Evolutionary conservation across 2,888 invertebrate genomes (phyloP).

Genomic region (Drosophila conformis): DNA sequence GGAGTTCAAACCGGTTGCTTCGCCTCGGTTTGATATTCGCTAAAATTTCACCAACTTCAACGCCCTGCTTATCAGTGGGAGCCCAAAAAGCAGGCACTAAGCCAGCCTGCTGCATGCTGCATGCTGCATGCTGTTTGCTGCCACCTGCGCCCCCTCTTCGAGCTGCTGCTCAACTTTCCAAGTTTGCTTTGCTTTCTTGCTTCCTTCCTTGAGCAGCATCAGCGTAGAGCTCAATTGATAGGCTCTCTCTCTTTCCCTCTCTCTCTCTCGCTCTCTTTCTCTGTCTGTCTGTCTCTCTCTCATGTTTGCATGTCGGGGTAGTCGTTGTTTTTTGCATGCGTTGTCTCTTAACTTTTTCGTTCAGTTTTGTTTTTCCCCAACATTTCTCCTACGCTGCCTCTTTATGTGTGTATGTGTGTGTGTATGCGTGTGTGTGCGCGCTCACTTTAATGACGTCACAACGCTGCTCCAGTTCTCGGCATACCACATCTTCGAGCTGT

Average conservation of each 20-base stretch:
- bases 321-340: constrained; percentile 31
- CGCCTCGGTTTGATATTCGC: constrained; percentile 37
- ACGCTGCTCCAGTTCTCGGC: constrained; percentile 73
- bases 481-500: constrained; percentile 52
- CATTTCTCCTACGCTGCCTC: constrained; percentile 46
- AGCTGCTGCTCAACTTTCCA: constrained; percentile 13
- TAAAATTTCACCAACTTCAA: constrained; percentile 56
- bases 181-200: constrained; percentile 49
- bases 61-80: constrained; percentile 60
- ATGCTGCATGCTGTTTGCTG: no score
- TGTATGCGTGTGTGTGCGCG: constrained; percentile 14
- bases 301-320: constrained; percentile 37
- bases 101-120: constrained; percentile 1
- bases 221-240: constrained; percentile 53
- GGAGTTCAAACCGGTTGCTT: constrained; percentile 67
- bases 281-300: constrained; percentile 21
- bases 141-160: background rate
- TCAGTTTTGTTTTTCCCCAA: constrained; percentile 77
- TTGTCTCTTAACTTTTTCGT: constrained; percentile 62
- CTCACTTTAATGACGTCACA: constrained; percentile 69
- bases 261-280: constrained; percentile 12
- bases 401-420: constrained; percentile 14
- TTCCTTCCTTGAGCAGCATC: constrained; percentile 50
- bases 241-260: constrained; percentile 7
- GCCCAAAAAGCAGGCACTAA: constrained; percentile 25